Evolutionary conservation across 1,140 invertebrate genomes (phyloP).

Genomic region (Aphaenogaster rudis): DNA sequence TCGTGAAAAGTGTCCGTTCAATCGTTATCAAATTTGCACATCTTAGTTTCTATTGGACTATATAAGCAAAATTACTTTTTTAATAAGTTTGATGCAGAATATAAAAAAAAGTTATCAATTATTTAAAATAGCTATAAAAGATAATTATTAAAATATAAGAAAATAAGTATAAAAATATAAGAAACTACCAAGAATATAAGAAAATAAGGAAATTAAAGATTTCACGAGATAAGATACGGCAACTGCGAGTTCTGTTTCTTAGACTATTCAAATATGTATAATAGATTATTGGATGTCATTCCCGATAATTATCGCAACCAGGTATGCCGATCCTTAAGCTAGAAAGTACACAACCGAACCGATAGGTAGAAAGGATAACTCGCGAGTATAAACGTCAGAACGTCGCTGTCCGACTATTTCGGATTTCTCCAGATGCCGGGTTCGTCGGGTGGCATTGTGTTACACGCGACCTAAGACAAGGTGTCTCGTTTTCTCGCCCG

Average conservation of each 20-base stretch:
- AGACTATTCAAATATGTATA: background rate
- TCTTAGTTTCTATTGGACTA: background rate
- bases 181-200: background rate
- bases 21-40: background rate
- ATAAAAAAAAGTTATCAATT: background rate
- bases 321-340: constrained; percentile 13
- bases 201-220: background rate
- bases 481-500: constrained; percentile 63
- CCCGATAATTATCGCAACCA: constrained; percentile 47
- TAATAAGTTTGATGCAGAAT: background rate
- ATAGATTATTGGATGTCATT: constrained; percentile 59
- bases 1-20: background rate
- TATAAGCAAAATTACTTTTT: background rate
- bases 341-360: background rate
- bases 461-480: constrained; percentile 72
- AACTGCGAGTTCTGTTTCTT: background rate
- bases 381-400: constrained; percentile 30
- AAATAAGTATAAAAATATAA: background rate
- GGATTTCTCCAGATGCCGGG: constrained; percentile 46
- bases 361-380: constrained; percentile 28
- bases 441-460: constrained; percentile 65
- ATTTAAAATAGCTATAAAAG: background rate
- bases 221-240: background rate
- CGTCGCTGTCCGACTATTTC: constrained; percentile 17
- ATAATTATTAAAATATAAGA: background rate